Base-by-base conservation (phyloP, 2,797 vertebrate species). In the Mormyrops boulengeri region DNA sequence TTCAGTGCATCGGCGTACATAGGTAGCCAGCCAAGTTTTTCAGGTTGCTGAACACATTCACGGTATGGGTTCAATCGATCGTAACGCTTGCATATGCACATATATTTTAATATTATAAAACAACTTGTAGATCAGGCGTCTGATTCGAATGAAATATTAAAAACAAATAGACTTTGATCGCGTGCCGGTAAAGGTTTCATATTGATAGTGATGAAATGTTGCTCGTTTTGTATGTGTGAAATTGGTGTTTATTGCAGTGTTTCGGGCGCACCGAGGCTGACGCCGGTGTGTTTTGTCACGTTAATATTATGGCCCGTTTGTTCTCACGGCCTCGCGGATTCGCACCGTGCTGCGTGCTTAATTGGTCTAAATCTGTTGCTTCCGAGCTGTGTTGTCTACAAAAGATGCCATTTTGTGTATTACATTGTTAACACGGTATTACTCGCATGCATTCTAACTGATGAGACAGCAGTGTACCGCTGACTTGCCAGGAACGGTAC, bases 351-450 rank as follows among this genome's bases (percentile, higher is more conserved):
- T 53, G n/a, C 49, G 12, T 77, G 2, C 62, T 19, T 88, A 19
- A 47, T 82, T 82, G n/a, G 8, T 66, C 87, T 47, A 92, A 94
- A 92, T 94, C 93, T 93, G 92, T 93, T 91, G 88, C 93, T 92
- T 93, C 93, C 93, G 92, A 92, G 93, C 94, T 95, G 95, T 95
- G 93, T 94, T 95, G 94, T 92, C 91, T 94, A 93, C 92, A 89
- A 92, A 94, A 93, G 93, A 95, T 95, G 93, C 94, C 94, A 94
- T 94, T 95, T 95, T 95, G 94, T 92, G 22, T 92, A 92, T 90
- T 93, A 92, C 93, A 93, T 82, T 82, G 92, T 41, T 26, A 62
- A 19, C 73, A 44, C 19, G 52, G 44, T 62, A 44, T 38, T 60
- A 17, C 49, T 50, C 60, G 9, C 52, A 62, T 62, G 49, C 34